Conservation (phyloP, 2,113 vertebrate genomes). For the Podarcis muralis region DNA sequence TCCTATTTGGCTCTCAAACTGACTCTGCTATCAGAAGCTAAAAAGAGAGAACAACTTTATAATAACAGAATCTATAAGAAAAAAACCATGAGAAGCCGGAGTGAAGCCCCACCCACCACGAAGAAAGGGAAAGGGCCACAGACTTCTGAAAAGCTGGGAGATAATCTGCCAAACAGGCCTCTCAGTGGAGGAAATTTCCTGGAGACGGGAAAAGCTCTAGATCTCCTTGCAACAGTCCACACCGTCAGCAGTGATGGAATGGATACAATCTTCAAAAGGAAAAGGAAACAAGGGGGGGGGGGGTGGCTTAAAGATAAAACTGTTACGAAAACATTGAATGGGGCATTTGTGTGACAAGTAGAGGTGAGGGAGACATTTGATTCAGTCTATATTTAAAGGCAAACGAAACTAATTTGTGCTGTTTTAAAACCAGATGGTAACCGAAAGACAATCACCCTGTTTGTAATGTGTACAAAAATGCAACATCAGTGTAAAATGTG, state of each 20-base stretch:
- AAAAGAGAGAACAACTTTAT: neutral
- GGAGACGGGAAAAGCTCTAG: neutral
- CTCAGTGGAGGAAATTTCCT: neutral
- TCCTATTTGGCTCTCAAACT: neutral
- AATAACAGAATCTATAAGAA: neutral
- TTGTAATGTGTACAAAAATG: no score
- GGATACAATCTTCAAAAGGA: neutral
- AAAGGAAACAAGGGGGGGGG: neutral
- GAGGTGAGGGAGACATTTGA: no score
- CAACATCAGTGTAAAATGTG: no score
- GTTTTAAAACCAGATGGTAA: no score
- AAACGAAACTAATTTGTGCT: no score
- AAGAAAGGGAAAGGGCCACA: neutral
- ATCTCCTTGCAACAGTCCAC: neutral
- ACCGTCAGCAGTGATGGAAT: neutral
- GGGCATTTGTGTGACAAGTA: neutral
- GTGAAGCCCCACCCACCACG: neutral
- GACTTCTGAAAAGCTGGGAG: neutral
- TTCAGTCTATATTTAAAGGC: no score
- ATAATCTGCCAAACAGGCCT: neutral
- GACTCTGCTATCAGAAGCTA: neutral
- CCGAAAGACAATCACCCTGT: no score
- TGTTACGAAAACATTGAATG: neutral
- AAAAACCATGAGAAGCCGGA: neutral
- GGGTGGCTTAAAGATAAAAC: neutral